Conservation (phyloP, 2,113 vertebrate genomes). For the Suricata suricatta region DNA sequence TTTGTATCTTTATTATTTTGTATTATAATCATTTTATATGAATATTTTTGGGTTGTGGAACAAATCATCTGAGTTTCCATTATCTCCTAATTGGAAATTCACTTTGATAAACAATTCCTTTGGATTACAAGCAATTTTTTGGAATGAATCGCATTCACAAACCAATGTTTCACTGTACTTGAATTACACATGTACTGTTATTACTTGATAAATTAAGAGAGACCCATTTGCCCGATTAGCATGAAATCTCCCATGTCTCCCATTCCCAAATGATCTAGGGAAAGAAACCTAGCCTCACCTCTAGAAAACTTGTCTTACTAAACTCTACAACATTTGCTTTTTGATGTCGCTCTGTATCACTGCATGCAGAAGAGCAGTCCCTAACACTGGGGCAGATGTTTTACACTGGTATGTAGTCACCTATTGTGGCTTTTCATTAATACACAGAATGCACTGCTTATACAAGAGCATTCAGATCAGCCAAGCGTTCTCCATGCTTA, state of each 20-base stretch:
- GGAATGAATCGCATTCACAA: no score
- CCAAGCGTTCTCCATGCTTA: not conserved
- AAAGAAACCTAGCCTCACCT: not conserved
- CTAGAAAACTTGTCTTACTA: not conserved
- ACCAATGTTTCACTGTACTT: not conserved
- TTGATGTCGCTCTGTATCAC: accelerated
- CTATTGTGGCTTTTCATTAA: not conserved
- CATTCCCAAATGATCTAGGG: not conserved
- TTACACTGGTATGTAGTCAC: not conserved
- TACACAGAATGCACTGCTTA: not conserved
- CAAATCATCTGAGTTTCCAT: no score
- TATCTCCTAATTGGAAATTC: no score
- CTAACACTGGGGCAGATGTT: not conserved
- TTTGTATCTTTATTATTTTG: no score
- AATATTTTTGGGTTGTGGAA: no score
- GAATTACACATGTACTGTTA: not conserved
- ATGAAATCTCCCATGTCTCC: not conserved
- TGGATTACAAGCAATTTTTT: no score
- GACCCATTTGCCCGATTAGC: not conserved
- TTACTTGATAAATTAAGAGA: not conserved
- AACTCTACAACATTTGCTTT: not conserved
- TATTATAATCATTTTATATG: no score
- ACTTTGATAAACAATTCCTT: no score
- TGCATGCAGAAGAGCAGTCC: not conserved
- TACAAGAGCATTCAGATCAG: not conserved